Percentiles rank a stretch among this genome's conserved stretches.
Evolutionary conservation across 2,113 vertebrate species (phyloP).

Genomic region (Ahaetulla prasina): DNA sequence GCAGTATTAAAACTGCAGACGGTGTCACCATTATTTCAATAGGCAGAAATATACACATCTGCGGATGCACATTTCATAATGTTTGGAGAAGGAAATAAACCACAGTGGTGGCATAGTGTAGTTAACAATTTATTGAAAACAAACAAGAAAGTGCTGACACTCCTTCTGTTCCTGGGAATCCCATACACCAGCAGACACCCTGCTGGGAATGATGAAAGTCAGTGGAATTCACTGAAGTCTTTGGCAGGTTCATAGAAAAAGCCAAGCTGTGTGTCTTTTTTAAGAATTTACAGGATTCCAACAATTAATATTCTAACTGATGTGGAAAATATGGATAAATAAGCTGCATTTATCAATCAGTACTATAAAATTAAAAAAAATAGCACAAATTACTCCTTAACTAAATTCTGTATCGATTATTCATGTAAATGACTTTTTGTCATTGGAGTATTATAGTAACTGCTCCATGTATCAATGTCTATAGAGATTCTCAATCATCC

Average conservation of each 20-base stretch:
- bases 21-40: background rate
- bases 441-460: background rate
- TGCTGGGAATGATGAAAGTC: background rate
- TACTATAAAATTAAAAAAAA: background rate
- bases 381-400: background rate
- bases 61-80: background rate
- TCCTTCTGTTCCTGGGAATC: background rate
- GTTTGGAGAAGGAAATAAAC: background rate
- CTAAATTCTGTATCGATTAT: background rate
- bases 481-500: background rate
- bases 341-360: background rate
- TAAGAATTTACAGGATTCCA: background rate
- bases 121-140: background rate
- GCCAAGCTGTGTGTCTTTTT: background rate
- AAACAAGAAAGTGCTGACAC: background rate
- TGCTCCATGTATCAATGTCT: background rate
- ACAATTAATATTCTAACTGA: background rate
- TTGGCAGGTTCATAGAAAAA: background rate
- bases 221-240: background rate
- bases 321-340: background rate
- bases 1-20: background rate
- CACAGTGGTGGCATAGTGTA: background rate
- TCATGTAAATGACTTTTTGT: background rate
- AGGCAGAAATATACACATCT: background rate
- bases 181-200: background rate